phyloP scores from a whole-genome alignment of 2,888 invertebrate species.

The Syrphus vitripennis region DNA sequence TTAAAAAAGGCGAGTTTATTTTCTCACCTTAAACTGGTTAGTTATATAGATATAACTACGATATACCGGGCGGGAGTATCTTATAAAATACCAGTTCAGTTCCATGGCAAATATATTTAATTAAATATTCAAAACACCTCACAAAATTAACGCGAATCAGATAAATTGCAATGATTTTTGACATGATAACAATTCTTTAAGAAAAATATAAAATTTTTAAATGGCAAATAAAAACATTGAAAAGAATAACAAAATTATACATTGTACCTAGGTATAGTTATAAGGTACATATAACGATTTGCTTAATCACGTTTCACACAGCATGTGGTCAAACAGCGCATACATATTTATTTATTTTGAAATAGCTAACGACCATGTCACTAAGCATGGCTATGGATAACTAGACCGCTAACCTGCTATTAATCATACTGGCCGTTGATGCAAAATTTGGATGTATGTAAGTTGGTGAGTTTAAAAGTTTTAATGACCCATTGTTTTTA shows the following conservation, averaged over 20 bases:
- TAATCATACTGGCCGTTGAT: not conserved
- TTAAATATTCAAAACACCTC: constrained; percentile 63
- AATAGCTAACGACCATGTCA: constrained; percentile 1
- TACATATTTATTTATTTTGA: not conserved
- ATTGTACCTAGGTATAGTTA: too few species aligned
- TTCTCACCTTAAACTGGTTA: constrained; percentile 16
- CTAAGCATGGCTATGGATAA: not conserved
- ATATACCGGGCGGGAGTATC: not conserved
- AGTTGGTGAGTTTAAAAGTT: not conserved
- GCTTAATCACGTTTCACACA: constrained; percentile 16
- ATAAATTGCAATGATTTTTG: constrained; percentile 52
- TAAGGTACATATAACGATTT: not conserved
- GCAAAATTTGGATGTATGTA: not conserved
- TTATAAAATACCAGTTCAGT: constrained; percentile 21
- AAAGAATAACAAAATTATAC: not conserved
- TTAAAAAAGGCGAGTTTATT: constrained; percentile 31
- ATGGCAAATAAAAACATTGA: not conserved
- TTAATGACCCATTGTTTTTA: constrained; percentile 7
- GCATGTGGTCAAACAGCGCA: constrained; percentile 1
- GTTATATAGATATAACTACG: not conserved
- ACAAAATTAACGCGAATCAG: constrained; percentile 65
- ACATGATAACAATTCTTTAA: constrained; percentile 23
- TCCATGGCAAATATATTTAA: not conserved
- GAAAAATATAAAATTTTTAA: not conserved
- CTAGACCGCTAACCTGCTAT: not conserved